phyloP scores from a whole-genome alignment of 2,113 vertebrate genomes.

The Tringa solitaria region DNA sequence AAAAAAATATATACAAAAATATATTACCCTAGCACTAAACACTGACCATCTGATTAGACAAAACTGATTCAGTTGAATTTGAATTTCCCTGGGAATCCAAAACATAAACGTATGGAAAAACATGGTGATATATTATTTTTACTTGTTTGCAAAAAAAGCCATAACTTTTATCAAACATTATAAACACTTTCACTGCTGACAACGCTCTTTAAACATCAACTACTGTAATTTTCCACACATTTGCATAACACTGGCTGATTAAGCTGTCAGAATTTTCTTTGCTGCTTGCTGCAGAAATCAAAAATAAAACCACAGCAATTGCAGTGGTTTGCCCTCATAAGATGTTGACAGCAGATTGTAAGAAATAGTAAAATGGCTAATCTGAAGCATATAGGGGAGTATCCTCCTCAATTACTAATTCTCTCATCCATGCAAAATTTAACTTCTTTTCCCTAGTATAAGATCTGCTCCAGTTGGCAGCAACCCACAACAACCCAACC shows the following conservation, averaged over 20 bases:
- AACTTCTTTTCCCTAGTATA: neutral
- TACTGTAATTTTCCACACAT: slow-evolving; percentile 50
- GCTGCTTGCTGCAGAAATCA: slow-evolving; percentile 19
- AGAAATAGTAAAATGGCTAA: neutral
- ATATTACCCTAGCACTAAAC: neutral
- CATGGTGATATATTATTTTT: slow-evolving; percentile 20
- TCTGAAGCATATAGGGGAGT: neutral
- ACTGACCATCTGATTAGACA: neutral
- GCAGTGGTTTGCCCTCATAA: neutral
- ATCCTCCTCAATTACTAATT: neutral
- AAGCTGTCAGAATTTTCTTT: slow-evolving; percentile 32
- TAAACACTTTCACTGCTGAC: slow-evolving; percentile 48
- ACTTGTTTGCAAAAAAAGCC: slow-evolving; percentile 28
- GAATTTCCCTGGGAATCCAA: neutral
- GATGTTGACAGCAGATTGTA: neutral
- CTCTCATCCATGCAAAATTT: neutral
- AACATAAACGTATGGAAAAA: neutral
- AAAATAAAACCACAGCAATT: slow-evolving; percentile 9
- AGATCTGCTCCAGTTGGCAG: neutral
- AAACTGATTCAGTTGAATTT: neutral
- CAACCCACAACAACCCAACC: neutral
- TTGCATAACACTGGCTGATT: slow-evolving; percentile 57
- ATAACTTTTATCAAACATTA: slow-evolving; percentile 43
- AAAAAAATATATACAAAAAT: neutral
- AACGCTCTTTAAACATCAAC: slow-evolving; percentile 35